phyloP scores from a whole-genome alignment of 2,888 invertebrate species.

The Clepsis dumicolana region DNA sequence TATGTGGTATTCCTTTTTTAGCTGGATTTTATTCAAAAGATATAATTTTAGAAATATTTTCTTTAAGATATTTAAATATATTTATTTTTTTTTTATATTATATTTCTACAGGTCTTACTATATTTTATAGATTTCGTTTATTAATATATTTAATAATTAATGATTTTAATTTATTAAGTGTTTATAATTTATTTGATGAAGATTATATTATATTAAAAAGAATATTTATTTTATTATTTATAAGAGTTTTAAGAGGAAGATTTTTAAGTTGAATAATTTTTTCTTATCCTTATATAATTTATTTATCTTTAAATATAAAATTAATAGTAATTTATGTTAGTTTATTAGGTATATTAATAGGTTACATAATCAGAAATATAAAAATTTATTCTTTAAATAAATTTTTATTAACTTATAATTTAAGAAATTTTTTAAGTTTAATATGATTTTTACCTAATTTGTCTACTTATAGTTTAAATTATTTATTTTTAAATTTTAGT shows the following conservation, averaged over 20 bases:
- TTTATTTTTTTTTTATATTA: slow-evolving; percentile 84
- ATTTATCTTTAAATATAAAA: slow-evolving; percentile 82
- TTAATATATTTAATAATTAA: slow-evolving; percentile 83
- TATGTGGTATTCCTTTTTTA: slow-evolving; percentile 88
- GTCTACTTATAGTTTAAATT: slow-evolving; percentile 76
- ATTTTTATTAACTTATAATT: slow-evolving; percentile 66
- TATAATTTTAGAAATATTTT: slow-evolving; percentile 86
- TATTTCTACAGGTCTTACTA: slow-evolving; percentile 86
- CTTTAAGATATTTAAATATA: slow-evolving; percentile 82
- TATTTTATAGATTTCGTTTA: slow-evolving; percentile 86
- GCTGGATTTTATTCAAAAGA: slow-evolving; percentile 89
- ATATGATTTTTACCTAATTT: slow-evolving; percentile 86
- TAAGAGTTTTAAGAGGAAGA: slow-evolving; percentile 83
- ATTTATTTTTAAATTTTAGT: slow-evolving; percentile 75
- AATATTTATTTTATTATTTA: slow-evolving; percentile 79
- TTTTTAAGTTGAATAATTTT: slow-evolving; percentile 85
- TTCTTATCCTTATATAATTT: slow-evolving; percentile 81
- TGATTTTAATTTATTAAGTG: slow-evolving; percentile 75
- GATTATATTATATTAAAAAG: slow-evolving; percentile 79
- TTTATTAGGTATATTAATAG: slow-evolving; percentile 71
- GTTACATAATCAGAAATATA: slow-evolving; percentile 76
- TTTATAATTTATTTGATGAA: slow-evolving; percentile 82
- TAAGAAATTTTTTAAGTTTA: slow-evolving; percentile 64
- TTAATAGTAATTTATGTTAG: slow-evolving; percentile 82
- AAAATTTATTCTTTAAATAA: slow-evolving; percentile 74